Percentiles rank a stretch among this genome's conserved stretches.
Evolutionary conservation across 2,113 vertebrate species (phyloP).

Genomic region (Canis aureus): DNA sequence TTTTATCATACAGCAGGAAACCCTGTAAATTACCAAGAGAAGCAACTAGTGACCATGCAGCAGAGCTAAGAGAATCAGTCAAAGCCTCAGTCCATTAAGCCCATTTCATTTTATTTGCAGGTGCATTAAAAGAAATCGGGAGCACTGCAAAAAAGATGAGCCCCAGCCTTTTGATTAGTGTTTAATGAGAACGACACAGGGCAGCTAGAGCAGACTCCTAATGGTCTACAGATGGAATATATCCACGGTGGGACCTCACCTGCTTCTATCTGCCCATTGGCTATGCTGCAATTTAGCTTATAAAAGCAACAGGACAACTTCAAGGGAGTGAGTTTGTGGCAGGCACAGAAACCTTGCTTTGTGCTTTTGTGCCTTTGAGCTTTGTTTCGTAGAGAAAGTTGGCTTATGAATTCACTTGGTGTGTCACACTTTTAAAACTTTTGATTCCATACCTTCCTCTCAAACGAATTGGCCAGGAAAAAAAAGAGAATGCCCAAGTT

Average conservation of each 20-base stretch:
- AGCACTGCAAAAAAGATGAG: conserved; percentile 53
- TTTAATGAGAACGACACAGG: conserved; percentile 67
- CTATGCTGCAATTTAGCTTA: conserved; percentile 55
- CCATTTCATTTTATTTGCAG: conserved; percentile 77
- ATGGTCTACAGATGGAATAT: conserved; percentile 63
- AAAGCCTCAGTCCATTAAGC: conserved; percentile 79
- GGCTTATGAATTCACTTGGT: conserved; percentile 21
- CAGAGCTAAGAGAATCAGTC: conserved; percentile 65
- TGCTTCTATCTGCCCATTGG: neutral
- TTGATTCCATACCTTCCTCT: conserved; percentile 53
- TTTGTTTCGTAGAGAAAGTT: conserved; percentile 54
- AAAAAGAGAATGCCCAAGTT: neutral
- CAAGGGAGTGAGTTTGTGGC: neutral
- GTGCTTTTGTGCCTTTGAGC: conserved; percentile 61
- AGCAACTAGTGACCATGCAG: conserved; percentile 81
- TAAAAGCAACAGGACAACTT: conserved; percentile 60
- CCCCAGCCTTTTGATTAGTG: conserved; percentile 68
- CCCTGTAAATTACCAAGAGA: conserved; percentile 84
- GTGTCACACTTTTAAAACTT: conserved; percentile 63
- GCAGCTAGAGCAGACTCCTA: conserved; percentile 5
- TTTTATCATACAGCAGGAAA: conserved; percentile 85
- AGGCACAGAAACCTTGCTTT: conserved; percentile 38
- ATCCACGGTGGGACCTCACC: conserved; percentile 32
- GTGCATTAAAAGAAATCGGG: conserved; percentile 77
- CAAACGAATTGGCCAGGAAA: conserved; percentile 5